Percentiles rank a stretch among this genome's conserved stretches.
Conservation (phyloP, 1,140 invertebrate genomes). For the Drosophila malerkotliana region DNA sequence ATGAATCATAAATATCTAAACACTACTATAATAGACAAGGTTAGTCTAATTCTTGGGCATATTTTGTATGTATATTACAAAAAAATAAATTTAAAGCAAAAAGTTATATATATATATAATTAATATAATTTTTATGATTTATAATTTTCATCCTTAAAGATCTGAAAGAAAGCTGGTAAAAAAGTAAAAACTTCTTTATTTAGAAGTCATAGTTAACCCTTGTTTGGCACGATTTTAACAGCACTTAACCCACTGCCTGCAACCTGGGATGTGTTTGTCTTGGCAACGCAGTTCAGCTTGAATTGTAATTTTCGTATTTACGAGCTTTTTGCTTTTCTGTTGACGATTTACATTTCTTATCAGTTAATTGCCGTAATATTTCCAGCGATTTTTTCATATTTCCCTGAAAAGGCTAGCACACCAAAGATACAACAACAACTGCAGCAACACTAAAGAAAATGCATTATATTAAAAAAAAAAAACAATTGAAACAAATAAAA, state of each 20-base stretch:
- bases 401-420: conserved; percentile 8
- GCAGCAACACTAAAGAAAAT: conserved; percentile 13
- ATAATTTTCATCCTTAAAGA: no score
- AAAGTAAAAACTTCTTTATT: no score
- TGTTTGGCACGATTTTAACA: not conserved
- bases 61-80: no score
- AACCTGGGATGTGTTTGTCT: not conserved
- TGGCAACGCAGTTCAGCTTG: not conserved
- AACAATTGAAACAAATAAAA: not conserved
- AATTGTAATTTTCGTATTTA: conserved; percentile 28
- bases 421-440: conserved; percentile 3
- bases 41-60: no score
- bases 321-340: conserved; percentile 11
- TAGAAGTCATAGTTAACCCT: not conserved
- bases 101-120: no score
- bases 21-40: no score
- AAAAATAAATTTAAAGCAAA: no score
- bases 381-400: conserved; percentile 31
- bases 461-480: conserved; percentile 7
- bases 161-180: no score
- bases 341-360: conserved; percentile 65
- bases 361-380: conserved; percentile 67
- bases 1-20: no score
- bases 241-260: conserved; percentile 28
- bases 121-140: no score